phyloP scores from a whole-genome alignment of 2,113 vertebrate genomes.

The Mastomys natalensis region DNA sequence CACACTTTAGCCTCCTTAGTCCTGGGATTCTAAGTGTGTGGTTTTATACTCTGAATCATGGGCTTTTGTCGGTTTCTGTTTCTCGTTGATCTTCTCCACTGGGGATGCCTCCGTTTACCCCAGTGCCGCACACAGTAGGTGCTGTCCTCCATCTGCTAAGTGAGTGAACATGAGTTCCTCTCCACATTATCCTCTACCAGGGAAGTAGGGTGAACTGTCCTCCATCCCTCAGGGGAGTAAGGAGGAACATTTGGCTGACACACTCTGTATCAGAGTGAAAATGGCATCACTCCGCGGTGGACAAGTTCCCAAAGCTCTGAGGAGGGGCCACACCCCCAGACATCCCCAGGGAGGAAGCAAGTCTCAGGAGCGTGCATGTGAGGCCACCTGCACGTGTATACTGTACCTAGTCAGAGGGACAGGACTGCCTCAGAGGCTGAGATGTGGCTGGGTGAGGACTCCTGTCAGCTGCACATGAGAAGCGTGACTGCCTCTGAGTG shows the following conservation, averaged over 20 bases:
- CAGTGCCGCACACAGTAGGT: background rate
- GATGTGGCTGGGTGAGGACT: background rate
- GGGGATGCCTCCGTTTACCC: background rate
- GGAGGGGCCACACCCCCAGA: background rate
- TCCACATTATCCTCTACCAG: background rate
- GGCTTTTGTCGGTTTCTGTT: background rate
- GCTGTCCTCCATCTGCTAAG: background rate
- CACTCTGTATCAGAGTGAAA: background rate
- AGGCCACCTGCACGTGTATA: too few species aligned
- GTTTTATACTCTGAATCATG: background rate
- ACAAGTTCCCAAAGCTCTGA: background rate
- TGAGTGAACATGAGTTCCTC: background rate
- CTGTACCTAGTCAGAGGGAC: background rate
- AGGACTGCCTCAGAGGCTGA: background rate
- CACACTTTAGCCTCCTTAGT: background rate
- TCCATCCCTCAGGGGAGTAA: background rate
- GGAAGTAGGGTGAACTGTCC: background rate
- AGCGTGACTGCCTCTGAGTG: too few species aligned
- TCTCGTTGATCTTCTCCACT: background rate
- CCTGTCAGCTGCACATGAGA: background rate
- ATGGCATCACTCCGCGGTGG: background rate
- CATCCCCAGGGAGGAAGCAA: background rate
- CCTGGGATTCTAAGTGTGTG: background rate
- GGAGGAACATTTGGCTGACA: background rate
- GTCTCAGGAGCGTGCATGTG: background rate